A percentile compares a stretch with the other conserved stretches of the same genome.
phyloP scores from a whole-genome alignment of 37 sponge, comb jelly and placozoan genomes.

The Halichondria panicea region DNA sequence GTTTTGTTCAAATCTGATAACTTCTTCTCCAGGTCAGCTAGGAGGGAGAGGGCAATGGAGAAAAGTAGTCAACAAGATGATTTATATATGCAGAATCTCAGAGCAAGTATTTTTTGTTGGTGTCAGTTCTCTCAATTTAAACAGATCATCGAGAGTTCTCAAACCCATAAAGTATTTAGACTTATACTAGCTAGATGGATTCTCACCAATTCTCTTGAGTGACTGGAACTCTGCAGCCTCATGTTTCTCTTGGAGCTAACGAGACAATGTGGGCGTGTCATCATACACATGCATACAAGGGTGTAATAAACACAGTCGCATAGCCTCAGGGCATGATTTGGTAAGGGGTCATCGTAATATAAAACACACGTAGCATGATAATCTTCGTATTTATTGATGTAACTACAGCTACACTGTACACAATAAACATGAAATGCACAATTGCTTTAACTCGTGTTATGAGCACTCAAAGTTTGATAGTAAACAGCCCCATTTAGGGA shows the following conservation, averaged over 20 bases:
- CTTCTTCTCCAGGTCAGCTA: constrained; percentile 79
- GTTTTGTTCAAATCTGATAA: constrained; percentile 61
- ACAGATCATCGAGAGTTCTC: not conserved
- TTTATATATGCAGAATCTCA: not conserved
- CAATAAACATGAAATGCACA: too few relatives aligned
- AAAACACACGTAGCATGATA: too few relatives aligned
- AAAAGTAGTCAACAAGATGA: constrained; percentile 3
- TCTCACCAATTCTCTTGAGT: constrained; percentile 78
- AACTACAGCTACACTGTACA: too few relatives aligned
- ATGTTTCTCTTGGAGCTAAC: constrained; percentile 61
- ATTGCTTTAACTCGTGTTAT: too few relatives aligned
- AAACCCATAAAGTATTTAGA: not conserved
- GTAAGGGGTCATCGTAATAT: too few relatives aligned
- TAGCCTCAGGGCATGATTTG: too few relatives aligned
- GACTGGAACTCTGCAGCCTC: constrained; percentile 74
- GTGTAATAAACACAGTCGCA: too few relatives aligned
- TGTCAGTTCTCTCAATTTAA: not conserved
- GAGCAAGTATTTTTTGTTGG: not conserved
- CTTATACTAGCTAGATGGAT: not conserved
- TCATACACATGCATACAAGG: too few relatives aligned
- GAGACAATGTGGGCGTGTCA: too few relatives aligned
- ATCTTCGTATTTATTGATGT: too few relatives aligned
- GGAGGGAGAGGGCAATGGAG: not conserved
- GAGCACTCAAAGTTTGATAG: too few relatives aligned
- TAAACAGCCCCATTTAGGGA: too few relatives aligned